phyloP scores from a whole-genome alignment of 2,113 vertebrate genomes.

The mouse (Mus musculus) region GRCm39 chr16:87873001-87873500 shows the following conservation, averaged over 20 bases:
- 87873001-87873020: not conserved
- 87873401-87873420: not conserved
- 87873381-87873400: not conserved
- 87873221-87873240: not conserved
- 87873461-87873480: slow-evolving; percentile 39
- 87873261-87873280: not conserved
- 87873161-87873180: not conserved
- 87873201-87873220: not conserved
- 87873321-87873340: not conserved
- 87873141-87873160: not conserved
- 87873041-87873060: not conserved
- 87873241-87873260: not conserved
- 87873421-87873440: not conserved
- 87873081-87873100: not conserved
- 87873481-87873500: not conserved
- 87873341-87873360: not conserved
- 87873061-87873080: not conserved
- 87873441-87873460: not conserved
- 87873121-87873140: not conserved
- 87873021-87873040: not conserved
- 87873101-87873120: not conserved
- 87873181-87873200: not conserved
- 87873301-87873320: too few relatives aligned
- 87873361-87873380: not conserved
- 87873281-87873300: not conserved